Evolutionary conservation across 2,113 vertebrate genomes (phyloP), one percentile per base, ranked within the genome.

Genomic region (Motacilla alba): DNA sequence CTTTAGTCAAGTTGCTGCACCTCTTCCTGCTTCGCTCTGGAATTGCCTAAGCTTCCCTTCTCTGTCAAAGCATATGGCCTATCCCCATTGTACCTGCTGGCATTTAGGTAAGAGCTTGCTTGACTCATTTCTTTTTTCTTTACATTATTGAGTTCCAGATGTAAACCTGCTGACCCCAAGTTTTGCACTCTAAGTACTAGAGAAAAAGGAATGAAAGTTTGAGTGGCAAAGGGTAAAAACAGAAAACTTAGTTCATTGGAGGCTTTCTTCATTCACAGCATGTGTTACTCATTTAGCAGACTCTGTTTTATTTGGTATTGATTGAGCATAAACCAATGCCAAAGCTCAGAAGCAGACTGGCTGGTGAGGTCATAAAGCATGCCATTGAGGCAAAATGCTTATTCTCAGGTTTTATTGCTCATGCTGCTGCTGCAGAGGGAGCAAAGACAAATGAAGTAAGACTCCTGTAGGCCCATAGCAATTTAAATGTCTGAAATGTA

Each of bases 31-130:
- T 96, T 95, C 17, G 1, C 93, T 91, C 92, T 96, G 92, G 92
- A 94, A 70, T n/a, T 96, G 83, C 90, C 69, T 94, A 90, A 81
- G 74, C 70, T 93, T 93, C 63, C 66, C 64, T 86, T 93, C 84
- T 95, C 89, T 96, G 27, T 82, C 95, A 95, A 86, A 87, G 50
- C 59, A 83, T 69, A 33, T 90, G 92, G 66, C 58, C 68, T 93
- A 39, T 83, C 43, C 69, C 62, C 73, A 87, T 37, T 95, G 33
- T 87, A 64, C 87, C 77, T 95, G 81, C 94, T 94, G 89, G 41
- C 87, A 72, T 88, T 93, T 96, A 94, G 93, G 95, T 95, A 94
- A 97, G 96, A 92, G 50, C 49, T 85, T 94, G 60, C 77, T 89
- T 58, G 26, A 81, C 44, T 89, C 2, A 0, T 63, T 92, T 44